Evolutionary conservation across 1,140 invertebrate genomes (phyloP), one percentile per base, ranked within the genome.

Genomic region (Diorhabda carinulata): DNA sequence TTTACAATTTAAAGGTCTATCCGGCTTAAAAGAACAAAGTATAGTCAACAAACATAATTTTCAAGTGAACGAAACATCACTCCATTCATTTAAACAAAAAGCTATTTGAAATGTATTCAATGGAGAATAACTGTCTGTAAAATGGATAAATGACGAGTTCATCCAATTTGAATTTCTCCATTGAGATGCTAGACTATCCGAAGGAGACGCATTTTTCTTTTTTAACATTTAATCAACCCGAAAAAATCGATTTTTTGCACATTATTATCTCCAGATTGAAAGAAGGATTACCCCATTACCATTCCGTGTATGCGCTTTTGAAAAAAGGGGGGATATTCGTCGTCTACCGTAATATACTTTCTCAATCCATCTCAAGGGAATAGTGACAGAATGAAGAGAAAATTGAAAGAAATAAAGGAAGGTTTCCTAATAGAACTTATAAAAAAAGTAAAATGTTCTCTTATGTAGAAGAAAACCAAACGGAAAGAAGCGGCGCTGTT

Each of bases 401-500:
- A 78, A 78, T 78, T 78, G 77, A 77, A 78, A 70, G 77, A 77
- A 78, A 78, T 78, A 77, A 78, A 77, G 70, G 75, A 72, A 73
- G 71, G 70, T 72, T 71, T 71, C 70, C 73, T 77, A 77, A 75
- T 77, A 73, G 74, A 76, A 74, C 72, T 67, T 61, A 67, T 69
- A 69, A 73, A 74, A 74, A 77, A 78, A 77, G 47, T 74, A 77
- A 78, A 76, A 76, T 77, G 76, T 78, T 77, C 72, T 77, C 72
- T 73, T 72, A 74, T 75, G 72, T 73, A 74, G 70, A 72, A 63
- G 71, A 70, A 70, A 73, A 71, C 63, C 60, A 44, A 66, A 66
- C 70, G 59, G 68, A 57, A 68, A 47, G 65, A 47, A 41, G 67
- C 52, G 7, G 66, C 67, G 58, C 66, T 68, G 68, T 64, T 66